phyloP scores from a whole-genome alignment of 2,797 vertebrate species.

The Pseudochromis fuscus region DNA sequence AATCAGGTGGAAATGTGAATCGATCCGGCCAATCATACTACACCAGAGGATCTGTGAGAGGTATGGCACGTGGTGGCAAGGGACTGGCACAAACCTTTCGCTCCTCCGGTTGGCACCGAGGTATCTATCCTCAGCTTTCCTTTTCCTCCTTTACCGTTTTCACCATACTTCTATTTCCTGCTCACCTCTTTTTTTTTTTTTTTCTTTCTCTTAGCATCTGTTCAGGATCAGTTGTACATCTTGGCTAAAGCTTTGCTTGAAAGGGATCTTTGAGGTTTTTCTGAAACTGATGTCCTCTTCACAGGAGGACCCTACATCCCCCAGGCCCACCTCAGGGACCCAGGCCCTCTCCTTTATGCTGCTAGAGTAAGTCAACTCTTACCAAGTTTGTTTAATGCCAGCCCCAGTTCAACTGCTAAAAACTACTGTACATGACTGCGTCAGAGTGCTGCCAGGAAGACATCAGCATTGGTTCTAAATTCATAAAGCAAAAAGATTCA shows the following conservation, averaged over 20 bases:
- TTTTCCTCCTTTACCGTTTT: not conserved
- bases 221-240: not conserved
- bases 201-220: not conserved
- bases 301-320: conserved; percentile 86
- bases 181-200: not conserved
- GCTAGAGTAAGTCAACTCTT: conserved; percentile 82
- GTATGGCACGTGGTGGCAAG: conserved; percentile 88
- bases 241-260: not conserved
- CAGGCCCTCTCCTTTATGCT: conserved; percentile 84
- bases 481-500: too few relatives aligned
- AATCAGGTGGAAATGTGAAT: conserved; percentile 78
- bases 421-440: too few relatives aligned
- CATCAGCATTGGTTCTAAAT: too few relatives aligned
- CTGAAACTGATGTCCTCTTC: conserved; percentile 81
- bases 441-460: too few relatives aligned
- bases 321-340: conserved; percentile 87
- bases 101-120: conserved; percentile 89
- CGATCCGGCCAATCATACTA: conserved; percentile 87
- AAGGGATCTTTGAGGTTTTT: conserved; percentile 65
- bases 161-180: not conserved
- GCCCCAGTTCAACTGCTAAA: too few relatives aligned
- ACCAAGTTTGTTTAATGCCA: not conserved
- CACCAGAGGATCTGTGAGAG: conserved; percentile 87
- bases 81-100: conserved; percentile 84
- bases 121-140: conserved; percentile 72